Evolutionary conservation across 2,797 vertebrate species (phyloP).

Genomic region (Myiothlypis coronata): DNA sequence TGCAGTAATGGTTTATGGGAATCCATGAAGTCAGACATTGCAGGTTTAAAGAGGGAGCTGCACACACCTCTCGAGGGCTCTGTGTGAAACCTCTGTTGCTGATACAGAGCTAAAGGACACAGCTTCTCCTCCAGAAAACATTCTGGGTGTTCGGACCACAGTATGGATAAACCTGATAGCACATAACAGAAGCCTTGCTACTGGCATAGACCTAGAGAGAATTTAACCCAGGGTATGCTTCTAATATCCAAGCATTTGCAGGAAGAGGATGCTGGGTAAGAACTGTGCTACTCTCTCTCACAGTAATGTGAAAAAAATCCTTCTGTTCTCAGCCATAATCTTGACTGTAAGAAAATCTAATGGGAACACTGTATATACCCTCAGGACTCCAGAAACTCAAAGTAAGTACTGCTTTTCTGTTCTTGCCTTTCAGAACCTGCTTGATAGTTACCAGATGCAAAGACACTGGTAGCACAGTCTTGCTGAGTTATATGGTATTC

Average conservation of each 20-base stretch:
- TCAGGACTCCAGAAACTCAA: neutral
- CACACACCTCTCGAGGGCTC: neutral
- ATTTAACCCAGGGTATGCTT: neutral
- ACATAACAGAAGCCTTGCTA: neutral
- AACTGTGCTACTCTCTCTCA: neutral
- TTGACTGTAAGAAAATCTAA: neutral
- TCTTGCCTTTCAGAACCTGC: neutral
- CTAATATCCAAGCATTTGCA: neutral
- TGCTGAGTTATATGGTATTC: neutral
- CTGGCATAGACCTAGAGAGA: neutral
- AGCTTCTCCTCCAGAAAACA: neutral
- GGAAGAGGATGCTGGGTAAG: neutral
- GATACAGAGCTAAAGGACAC: rapidly evolving
- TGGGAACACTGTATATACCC: neutral
- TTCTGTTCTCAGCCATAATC: neutral
- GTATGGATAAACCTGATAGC: neutral
- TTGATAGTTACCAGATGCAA: neutral
- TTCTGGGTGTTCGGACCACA: neutral
- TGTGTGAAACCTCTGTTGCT: neutral
- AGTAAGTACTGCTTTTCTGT: neutral
- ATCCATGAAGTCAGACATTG: rapidly evolving
- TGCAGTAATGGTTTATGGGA: neutral
- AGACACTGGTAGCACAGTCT: neutral
- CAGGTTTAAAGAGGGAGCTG: neutral
- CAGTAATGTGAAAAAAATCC: neutral